phyloP scores from a whole-genome alignment of 2,797 vertebrate genomes.

The Micromesistius poutassou region DNA sequence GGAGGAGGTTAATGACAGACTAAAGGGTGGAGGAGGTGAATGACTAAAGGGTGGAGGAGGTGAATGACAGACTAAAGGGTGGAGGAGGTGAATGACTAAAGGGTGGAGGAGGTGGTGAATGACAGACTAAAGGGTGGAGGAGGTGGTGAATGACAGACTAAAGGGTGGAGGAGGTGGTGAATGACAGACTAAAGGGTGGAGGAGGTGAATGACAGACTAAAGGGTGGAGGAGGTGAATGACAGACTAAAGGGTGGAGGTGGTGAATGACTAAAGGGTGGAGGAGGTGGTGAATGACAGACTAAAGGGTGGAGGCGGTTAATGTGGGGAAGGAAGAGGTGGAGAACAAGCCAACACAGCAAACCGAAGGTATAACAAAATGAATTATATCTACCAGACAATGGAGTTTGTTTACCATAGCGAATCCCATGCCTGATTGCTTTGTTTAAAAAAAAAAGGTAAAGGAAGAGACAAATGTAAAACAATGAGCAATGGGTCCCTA shows the following conservation, averaged over 20 bases:
- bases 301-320: slow-evolving; percentile 39
- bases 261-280: too few relatives aligned
- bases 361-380: slow-evolving; percentile 69
- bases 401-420: slow-evolving; percentile 98
- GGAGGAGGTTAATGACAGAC: too few relatives aligned
- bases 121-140: too few relatives aligned
- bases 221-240: not conserved
- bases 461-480: slow-evolving; percentile 86
- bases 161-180: too few relatives aligned
- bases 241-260: slow-evolving; percentile 6
- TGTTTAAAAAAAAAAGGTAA: slow-evolving; percentile 80
- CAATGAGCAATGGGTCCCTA: slow-evolving; percentile 81
- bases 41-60: too few relatives aligned
- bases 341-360: slow-evolving; percentile 82
- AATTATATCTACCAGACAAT: slow-evolving; percentile 99
- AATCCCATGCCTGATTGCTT: slow-evolving; percentile 96
- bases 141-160: too few relatives aligned
- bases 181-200: too few relatives aligned
- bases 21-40: too few relatives aligned
- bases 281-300: not conserved
- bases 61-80: too few relatives aligned
- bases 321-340: slow-evolving; percentile 58
- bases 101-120: too few relatives aligned
- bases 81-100: too few relatives aligned
- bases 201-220: too few relatives aligned